Conservation (phyloP, 2,888 invertebrate species). For the Diaperis boleti region DNA sequence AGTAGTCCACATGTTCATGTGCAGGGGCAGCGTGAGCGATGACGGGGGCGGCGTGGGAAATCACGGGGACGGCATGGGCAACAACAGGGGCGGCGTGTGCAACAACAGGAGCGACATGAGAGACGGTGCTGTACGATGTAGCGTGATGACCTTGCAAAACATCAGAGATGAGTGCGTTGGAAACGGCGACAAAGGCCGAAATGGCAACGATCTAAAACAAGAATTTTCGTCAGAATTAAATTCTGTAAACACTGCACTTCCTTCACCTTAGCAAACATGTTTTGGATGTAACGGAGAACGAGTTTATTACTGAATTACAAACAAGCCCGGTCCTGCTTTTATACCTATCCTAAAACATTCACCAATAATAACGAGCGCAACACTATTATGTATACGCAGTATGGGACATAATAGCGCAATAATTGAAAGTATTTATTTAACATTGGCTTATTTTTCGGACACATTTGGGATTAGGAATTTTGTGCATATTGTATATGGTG, state of each 20-base stretch:
- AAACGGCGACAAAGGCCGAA: slow-evolving; percentile 62
- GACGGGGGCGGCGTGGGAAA: slow-evolving; percentile 20
- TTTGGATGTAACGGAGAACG: slow-evolving; percentile 20
- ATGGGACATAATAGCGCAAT: too few species aligned
- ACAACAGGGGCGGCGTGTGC: slow-evolving; percentile 34
- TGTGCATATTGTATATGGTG: too few species aligned
- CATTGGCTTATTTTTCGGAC: too few species aligned
- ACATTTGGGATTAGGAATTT: too few species aligned
- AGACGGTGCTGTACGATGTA: slow-evolving; percentile 13
- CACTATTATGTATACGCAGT: too few species aligned
- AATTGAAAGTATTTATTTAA: too few species aligned
- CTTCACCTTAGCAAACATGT: slow-evolving; percentile 33
- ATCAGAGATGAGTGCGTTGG: slow-evolving; percentile 66
- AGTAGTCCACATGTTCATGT: slow-evolving; percentile 39
- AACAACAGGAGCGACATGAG: slow-evolving; percentile 22
- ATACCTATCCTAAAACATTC: too few species aligned
- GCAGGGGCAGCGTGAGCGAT: slow-evolving; percentile 25
- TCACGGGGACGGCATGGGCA: slow-evolving; percentile 25
- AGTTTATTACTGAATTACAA: too few species aligned
- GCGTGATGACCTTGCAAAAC: slow-evolving; percentile 22
- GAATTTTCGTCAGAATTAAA: not conserved
- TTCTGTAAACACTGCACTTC: not conserved
- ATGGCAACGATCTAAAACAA: slow-evolving; percentile 56
- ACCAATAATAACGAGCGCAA: too few species aligned
- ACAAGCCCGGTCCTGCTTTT: too few species aligned